Evolutionary conservation across 92 coral and sea anemone species (phyloP), one percentile per base, ranked within the genome.

Genomic region (Blastomussa wellsi): DNA sequence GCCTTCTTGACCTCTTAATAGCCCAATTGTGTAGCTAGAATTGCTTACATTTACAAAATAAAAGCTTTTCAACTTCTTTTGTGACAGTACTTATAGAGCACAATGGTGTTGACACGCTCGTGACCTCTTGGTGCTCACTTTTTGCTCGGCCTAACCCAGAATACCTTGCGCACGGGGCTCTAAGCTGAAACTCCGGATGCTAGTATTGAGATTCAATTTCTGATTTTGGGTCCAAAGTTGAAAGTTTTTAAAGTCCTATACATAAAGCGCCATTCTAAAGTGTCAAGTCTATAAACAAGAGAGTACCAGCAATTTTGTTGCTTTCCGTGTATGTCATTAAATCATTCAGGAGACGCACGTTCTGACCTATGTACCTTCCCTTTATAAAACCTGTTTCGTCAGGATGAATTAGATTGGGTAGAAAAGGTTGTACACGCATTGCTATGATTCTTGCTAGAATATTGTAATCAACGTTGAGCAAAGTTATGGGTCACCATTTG

Each of bases 81-180:
- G 16, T 44, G 79, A 75, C 79, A 22, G 60, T 47, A 47, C 60
- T 75, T 49, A 75, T 16, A 47, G 57, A 75, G 36, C 79, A 49
- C 79, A 75, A 44, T 75, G 39, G 60, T 75, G 60, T 44, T 75
- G 59, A 12, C 79, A 75, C 79, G 59, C 79, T 75, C 76, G 76
- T 71, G 76, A 67, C 73, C 35, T 67, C 31, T 37, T 75, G 79
- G 79, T 75, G 79, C 79, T 28, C 79, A 75, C 79, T 75, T 75
- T 75, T 75, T 75, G 59, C 60, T 28, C 60, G 64, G 64, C 59
- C 79, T 75, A 75, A 32, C 79, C 79, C 79, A 75, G 79, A 75
- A 75, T 49, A 62, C 79, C 32, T 75, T 75, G 60, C 79, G 37
- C 79, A 62, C 64, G 79, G 60, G 60, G 59, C 60, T 44, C 79